Evolutionary conservation across 2,113 vertebrate genomes (phyloP).

Genomic region (human): GRCh38 chr7:144396001-144396500

Average conservation of each 20-base stretch:
- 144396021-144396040: not conserved
- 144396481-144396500: fast-evolving
- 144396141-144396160: not conserved
- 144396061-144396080: not conserved
- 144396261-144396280: not conserved
- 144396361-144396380: not conserved
- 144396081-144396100: not conserved
- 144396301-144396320: not conserved
- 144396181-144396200: not conserved
- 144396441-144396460: not conserved
- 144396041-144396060: not conserved
- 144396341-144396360: not conserved
- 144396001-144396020: not conserved
- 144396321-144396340: not conserved
- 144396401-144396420: not conserved
- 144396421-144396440: not conserved
- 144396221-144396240: not conserved
- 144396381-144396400: not conserved
- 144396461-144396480: not conserved
- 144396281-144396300: not conserved
- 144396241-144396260: not conserved
- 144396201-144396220: not conserved
- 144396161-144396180: not conserved
- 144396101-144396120: too few species aligned
- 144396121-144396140: not conserved